Evolutionary conservation across 2,888 invertebrate genomes (phyloP), one percentile per base, ranked within the genome.

Genomic region (Diarsia rubi): DNA sequence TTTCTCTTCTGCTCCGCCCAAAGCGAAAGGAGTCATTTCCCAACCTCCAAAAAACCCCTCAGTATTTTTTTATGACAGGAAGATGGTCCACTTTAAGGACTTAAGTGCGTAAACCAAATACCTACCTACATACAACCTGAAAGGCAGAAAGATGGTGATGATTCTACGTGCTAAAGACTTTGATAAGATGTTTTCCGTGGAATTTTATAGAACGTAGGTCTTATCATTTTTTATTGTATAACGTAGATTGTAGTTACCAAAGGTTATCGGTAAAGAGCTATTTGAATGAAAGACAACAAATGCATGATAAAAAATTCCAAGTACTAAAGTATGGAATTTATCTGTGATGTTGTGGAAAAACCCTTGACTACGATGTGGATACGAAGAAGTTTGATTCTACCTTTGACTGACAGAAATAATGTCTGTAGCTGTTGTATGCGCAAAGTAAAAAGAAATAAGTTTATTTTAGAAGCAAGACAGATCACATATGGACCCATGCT

Each of bases 201-300:
- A 21, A 0, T 0, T 72, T 19, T n/a, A 19, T 2, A 31, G 4
- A 14, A 54, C 12, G 14, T 42, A 21, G 3, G 12, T 24, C n/a
- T 47, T 63, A 62, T 60, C 60, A n/a, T 12, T 49, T 57, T 52
- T 49, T 37, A 37, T 63, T 42, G 14, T n/a, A 27, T 12, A 14
- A 79, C 0, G 3, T 16, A 78, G 69, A 31, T 16, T n/a, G 12
- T 47, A 31, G 49, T 79, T n/a, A n/a, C 27, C 60, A 27, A 31
- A 19, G 75, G 52, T 81, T 81, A 81, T 78, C 76, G 8, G 4
- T 14, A 19, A 9, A 52, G 19, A 80, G 9, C n/a, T 45, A 0
- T 27, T 49, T 49, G 6, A 19, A 57, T 49, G 44, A 73, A 59
- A 47, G 21, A 80, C 16, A 64, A 63, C 31, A 52, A 73, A 52